phyloP scores from a whole-genome alignment of 2,888 invertebrate genomes.

The Drosophila demipolita region DNA sequence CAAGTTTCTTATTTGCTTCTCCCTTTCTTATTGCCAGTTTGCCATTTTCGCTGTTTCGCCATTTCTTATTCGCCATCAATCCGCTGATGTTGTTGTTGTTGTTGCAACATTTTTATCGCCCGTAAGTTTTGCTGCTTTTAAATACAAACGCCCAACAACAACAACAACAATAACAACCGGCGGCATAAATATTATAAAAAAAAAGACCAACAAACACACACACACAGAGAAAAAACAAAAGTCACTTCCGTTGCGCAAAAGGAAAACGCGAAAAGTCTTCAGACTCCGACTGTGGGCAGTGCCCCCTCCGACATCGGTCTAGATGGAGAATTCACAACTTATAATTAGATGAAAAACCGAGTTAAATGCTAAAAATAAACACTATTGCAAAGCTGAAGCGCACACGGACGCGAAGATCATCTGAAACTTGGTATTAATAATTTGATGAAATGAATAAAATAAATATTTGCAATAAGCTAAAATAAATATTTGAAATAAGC shows the following conservation, averaged over 20 bases:
- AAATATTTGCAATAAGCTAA: background rate
- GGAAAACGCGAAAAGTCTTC: slow-evolving; percentile 77
- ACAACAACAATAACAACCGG: slow-evolving; percentile 52
- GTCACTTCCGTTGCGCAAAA: slow-evolving; percentile 82
- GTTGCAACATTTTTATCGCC: slow-evolving; percentile 72
- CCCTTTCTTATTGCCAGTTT: slow-evolving; percentile 43
- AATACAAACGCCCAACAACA: slow-evolving; percentile 64
- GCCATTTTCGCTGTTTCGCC: slow-evolving; percentile 55
- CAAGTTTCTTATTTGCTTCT: slow-evolving; percentile 56
- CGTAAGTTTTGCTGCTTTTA: slow-evolving; percentile 77
- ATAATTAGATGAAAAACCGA: slow-evolving; percentile 55
- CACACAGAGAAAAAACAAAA: slow-evolving; percentile 72
- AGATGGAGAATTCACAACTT: slow-evolving; percentile 34
- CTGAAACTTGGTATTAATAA: background rate
- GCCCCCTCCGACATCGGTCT: slow-evolving; percentile 21
- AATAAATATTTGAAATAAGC: background rate
- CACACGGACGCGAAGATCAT: slow-evolving; percentile 14
- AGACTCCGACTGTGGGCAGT: slow-evolving; percentile 38
- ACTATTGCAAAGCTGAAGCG: slow-evolving; percentile 1
- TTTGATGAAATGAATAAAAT: background rate
- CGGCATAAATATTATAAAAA: slow-evolving; percentile 71
- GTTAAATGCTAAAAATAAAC: slow-evolving; percentile 18
- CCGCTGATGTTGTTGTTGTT: slow-evolving; percentile 38
- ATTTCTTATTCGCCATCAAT: slow-evolving; percentile 63
- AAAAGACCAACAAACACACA: slow-evolving; percentile 25